phyloP scores from a whole-genome alignment of 2,797 vertebrate species.

The Rhinophrynus dorsalis region DNA sequence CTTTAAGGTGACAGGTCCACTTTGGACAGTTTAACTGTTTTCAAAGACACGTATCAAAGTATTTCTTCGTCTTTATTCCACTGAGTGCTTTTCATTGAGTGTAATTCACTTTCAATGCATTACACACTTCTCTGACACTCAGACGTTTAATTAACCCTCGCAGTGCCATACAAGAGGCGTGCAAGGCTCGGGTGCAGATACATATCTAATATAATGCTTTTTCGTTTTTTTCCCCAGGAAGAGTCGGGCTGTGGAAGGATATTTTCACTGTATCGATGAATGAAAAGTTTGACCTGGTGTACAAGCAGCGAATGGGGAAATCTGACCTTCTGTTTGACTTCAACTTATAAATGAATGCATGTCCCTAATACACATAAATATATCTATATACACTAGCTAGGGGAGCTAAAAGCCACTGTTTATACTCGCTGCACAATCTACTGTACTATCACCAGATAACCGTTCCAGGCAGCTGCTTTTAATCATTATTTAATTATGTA shows the following conservation, averaged over 20 bases:
- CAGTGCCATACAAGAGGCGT: too few species aligned
- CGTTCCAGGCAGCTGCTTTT: conserved; percentile 51
- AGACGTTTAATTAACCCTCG: too few species aligned
- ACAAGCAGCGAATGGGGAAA: conserved; percentile 97
- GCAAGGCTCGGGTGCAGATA: too few species aligned
- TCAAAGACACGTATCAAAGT: too few species aligned
- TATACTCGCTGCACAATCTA: conserved; percentile 65
- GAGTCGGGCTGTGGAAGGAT: conserved; percentile 95
- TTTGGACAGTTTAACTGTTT: too few species aligned
- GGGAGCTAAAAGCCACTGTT: conserved; percentile 65
- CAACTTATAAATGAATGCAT: conserved; percentile 77
- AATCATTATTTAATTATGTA: conserved; percentile 50
- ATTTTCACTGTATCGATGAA: conserved; percentile 99
- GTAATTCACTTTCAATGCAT: too few species aligned
- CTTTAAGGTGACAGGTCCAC: too few species aligned
- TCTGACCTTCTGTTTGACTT: conserved; percentile 94
- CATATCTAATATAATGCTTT: too few species aligned
- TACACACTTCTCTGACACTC: too few species aligned
- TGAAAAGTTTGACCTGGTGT: conserved; percentile 92
- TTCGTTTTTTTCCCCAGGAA: conserved; percentile 71
- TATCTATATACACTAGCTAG: conserved; percentile 58
- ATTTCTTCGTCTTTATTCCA: too few species aligned
- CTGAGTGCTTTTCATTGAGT: too few species aligned
- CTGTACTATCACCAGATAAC: conserved; percentile 51
- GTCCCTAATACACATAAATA: conserved; percentile 68